Conservation (phyloP, 2,113 vertebrate genomes). For the Gavia stellata region DNA sequence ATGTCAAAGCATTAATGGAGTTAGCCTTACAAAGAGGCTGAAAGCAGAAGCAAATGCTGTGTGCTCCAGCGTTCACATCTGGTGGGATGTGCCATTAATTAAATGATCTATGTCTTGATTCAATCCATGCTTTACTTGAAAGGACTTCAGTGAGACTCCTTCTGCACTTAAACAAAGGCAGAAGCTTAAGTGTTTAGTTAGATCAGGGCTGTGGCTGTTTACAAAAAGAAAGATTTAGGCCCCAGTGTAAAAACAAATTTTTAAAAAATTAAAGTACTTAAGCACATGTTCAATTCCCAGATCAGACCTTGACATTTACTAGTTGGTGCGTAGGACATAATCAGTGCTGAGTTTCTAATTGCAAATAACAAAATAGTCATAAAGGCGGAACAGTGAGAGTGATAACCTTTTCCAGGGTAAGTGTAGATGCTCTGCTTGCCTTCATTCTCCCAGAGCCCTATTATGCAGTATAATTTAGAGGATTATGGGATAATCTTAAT, state of each 20-base stretch:
- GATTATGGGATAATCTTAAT: not conserved
- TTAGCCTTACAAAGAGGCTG: not conserved
- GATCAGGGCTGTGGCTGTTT: not conserved
- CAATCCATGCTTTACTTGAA: not conserved
- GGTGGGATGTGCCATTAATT: not conserved
- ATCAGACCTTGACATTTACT: not conserved
- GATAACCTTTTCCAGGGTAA: not conserved
- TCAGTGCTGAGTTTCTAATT: not conserved
- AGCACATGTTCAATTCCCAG: not conserved
- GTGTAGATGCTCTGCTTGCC: not conserved
- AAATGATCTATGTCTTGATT: not conserved
- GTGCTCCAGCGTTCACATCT: not conserved
- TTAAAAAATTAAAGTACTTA: not conserved
- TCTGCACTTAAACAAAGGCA: not conserved
- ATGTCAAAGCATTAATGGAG: not conserved
- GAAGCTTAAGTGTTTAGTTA: not conserved
- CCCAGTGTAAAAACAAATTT: not conserved
- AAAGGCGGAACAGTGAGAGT: not conserved
- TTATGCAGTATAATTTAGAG: not conserved
- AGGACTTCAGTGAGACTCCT: not conserved
- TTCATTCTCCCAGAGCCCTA: not conserved
- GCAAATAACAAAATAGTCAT: not conserved
- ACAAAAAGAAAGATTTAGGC: not conserved
- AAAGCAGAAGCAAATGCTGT: not conserved
- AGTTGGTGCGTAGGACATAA: not conserved